Evolutionary conservation across 2,797 vertebrate genomes (phyloP).

Genomic region (Alauda arvensis): DNA sequence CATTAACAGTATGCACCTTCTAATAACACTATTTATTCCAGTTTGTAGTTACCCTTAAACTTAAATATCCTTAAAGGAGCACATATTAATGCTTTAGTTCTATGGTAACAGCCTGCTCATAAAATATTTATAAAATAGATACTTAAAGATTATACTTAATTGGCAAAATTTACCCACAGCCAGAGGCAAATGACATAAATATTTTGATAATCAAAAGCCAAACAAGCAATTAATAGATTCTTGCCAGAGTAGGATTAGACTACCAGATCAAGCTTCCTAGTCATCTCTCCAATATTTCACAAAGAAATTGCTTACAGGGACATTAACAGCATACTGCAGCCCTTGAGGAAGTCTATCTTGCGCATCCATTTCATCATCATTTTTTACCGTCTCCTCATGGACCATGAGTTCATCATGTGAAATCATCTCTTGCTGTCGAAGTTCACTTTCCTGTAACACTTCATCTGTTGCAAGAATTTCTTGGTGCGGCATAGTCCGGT

Average conservation of each 20-base stretch:
- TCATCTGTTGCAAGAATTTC: constrained; percentile 84
- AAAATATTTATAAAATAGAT: constrained; percentile 53
- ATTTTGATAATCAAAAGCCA: constrained; percentile 54
- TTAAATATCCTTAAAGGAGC: constrained; percentile 32
- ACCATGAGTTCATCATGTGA: constrained; percentile 97
- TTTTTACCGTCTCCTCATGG: constrained; percentile 93
- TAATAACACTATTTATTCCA: constrained; percentile 12
- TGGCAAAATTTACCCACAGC: constrained; percentile 47
- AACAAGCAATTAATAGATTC: constrained; percentile 55
- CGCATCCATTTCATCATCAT: constrained; percentile 84
- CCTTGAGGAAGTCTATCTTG: constrained; percentile 90
- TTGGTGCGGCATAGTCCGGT: constrained; percentile 87
- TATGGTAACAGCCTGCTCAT: constrained; percentile 48
- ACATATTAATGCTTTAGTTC: constrained; percentile 29
- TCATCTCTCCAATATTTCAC: constrained; percentile 36
- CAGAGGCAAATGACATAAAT: constrained; percentile 50
- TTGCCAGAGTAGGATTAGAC: constrained; percentile 57
- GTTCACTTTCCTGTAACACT: constrained; percentile 83
- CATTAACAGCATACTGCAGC: constrained; percentile 88
- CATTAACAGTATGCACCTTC: constrained; percentile 43
- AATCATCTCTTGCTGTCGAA: constrained; percentile 91
- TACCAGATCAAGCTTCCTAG: constrained; percentile 44
- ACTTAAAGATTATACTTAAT: constrained; percentile 51
- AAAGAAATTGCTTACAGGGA: constrained; percentile 85
- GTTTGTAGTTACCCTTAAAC: constrained; percentile 32